These are phyloP conservation scores for Pachyramphus minor DNA, from an alignment of 2,113 vertebrate species.

Conservation along the genomic window DNA sequence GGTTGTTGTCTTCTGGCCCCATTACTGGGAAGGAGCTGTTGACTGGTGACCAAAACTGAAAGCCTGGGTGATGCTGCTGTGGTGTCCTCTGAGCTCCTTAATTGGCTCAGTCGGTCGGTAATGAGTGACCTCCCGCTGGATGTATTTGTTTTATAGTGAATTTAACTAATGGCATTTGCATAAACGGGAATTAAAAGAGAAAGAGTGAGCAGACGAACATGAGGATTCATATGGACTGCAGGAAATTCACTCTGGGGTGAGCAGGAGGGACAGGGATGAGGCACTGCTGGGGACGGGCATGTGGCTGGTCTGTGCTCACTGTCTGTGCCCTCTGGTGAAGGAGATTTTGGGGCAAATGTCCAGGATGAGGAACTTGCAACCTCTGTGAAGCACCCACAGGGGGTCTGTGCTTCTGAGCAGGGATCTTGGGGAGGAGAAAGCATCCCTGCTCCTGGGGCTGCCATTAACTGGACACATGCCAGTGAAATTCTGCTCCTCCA, in stretches of 20 bases:
- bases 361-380: background rate
- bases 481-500: background rate
- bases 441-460: background rate
- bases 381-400: background rate
- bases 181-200: background rate
- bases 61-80: rapidly evolving
- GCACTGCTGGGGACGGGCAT: rapidly evolving
- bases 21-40: background rate
- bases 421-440: rapidly evolving
- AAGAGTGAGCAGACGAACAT: rapidly evolving
- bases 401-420: background rate
- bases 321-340: background rate
- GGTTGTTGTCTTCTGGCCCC: background rate
- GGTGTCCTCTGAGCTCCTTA: background rate
- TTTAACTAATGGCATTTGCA: background rate
- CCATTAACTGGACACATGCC: rapidly evolving
- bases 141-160: background rate
- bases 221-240: background rate
- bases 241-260: background rate
- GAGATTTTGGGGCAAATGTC: background rate
- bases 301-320: rapidly evolving
- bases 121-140: background rate
- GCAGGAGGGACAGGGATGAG: background rate
- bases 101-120: rapidly evolving
- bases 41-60: background rate